Evolutionary conservation across 2,797 vertebrate genomes (phyloP), one percentile per base, ranked within the genome.

Genomic region (Taeniopygia guttata): DNA sequence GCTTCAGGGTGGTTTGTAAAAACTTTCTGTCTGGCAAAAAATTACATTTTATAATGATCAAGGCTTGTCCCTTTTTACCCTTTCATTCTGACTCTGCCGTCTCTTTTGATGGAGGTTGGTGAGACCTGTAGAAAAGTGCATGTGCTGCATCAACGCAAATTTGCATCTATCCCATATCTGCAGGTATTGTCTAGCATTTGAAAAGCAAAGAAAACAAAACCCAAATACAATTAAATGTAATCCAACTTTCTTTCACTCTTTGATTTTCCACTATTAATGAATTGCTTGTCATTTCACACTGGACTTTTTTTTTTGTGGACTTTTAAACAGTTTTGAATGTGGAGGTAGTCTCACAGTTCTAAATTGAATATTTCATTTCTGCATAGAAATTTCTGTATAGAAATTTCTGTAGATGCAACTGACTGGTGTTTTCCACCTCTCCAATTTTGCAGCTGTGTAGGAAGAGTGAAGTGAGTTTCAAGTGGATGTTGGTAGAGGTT

Each of bases 1-100:
- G 22, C 70, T 94, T 88, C 55, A 51, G 40, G 55, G 77, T 90
- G 93, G 45, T 73, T 21, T 64, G 67, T 92, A 83, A 93, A 87
- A 79, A 55, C 49, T 81, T 87, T 91, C 40, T 70, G n/a, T 75
- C 51, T 90, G 74, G 49, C 16, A 59, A 40, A 90, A 67, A 56
- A 30, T 6, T 11, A 22, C 7, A 10, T 86, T 79, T 82, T 76
- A 4, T 46, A 59, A 48, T 32, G 29, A n/a, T 81, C 11, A 34
- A 10, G 15, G n/a, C n/a, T 83, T 87, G 34, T 62, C 34, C 26
- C 20, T 56, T 86, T 55, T 87, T 79, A 63, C 19, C 8, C 15
- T 90, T 79, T 82, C 30, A 13, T 66, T 87, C 67, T 86, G 43
- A 29, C 5, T 63, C 23, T 62, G n/a, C 51, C 32, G 83, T 92